Conservation (phyloP, 2,888 invertebrate species). For the Nezara viridula region DNA sequence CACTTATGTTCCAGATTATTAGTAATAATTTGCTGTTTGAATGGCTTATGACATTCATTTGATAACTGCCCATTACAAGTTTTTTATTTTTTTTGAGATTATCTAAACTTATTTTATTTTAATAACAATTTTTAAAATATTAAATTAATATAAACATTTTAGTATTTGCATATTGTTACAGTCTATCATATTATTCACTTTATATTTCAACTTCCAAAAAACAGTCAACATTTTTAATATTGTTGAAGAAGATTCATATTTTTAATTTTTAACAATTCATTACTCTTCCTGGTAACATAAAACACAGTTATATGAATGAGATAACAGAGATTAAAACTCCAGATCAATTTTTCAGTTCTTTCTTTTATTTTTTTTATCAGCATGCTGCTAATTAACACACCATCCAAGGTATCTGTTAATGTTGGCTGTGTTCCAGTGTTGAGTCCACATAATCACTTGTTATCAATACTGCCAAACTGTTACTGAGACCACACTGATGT, state of each 20-base stretch:
- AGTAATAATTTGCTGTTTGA: neutral
- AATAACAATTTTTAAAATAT: too few relatives aligned
- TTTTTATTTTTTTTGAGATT: neutral
- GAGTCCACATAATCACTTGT: constrained; percentile 39
- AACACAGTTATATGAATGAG: neutral
- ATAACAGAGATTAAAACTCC: neutral
- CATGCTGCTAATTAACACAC: neutral
- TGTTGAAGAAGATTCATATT: neutral
- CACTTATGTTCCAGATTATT: constrained; percentile 32
- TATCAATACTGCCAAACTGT: constrained; percentile 45
- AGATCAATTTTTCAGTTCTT: neutral
- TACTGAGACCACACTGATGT: constrained; percentile 3
- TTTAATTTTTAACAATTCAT: neutral
- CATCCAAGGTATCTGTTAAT: constrained; percentile 24
- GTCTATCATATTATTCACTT: neutral
- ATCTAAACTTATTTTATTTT: neutral
- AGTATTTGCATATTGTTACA: neutral
- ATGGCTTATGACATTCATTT: neutral
- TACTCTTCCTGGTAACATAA: neutral
- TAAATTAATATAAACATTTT: neutral
- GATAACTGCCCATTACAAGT: neutral
- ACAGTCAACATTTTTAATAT: neutral
- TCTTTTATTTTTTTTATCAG: neutral
- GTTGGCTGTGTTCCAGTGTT: constrained; percentile 13
- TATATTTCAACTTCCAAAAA: neutral